phyloP scores from a whole-genome alignment of 1,140 invertebrate species.

The Drosophila ercepeae region DNA sequence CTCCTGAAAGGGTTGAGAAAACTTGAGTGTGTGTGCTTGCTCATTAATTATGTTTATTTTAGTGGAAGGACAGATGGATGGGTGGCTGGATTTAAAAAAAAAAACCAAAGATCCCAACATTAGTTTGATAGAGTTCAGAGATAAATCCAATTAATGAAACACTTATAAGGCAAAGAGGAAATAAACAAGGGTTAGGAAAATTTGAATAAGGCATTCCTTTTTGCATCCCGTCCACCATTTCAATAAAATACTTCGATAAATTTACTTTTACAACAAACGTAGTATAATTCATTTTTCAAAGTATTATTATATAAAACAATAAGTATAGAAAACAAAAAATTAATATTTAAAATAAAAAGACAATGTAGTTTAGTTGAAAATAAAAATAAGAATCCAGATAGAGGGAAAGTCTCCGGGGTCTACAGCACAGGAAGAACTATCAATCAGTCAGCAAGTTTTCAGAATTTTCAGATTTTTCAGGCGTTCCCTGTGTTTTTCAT shows the following conservation, averaged over 20 bases:
- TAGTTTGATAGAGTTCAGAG: constrained; percentile 9
- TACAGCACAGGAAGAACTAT: not conserved
- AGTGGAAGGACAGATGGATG: constrained; percentile 2
- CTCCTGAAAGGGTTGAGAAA: not conserved
- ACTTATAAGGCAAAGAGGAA: constrained; percentile 1
- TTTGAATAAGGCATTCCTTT: no score
- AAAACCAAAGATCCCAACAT: constrained; percentile 21
- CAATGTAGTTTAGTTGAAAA: no score
- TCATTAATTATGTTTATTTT: constrained; percentile 73
- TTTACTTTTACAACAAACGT: no score
- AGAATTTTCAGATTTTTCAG: not conserved
- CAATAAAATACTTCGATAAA: no score
- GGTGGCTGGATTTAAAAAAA: not conserved
- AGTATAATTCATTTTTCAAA: no score
- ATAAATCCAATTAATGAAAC: constrained; percentile 27
- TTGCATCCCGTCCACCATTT: no score
- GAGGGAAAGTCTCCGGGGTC: no score
- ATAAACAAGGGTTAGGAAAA: not conserved
- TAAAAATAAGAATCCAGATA: not conserved
- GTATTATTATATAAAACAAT: not conserved
- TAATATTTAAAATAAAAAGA: not conserved
- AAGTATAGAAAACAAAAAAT: not conserved
- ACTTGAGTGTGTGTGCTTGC: constrained; percentile 31
- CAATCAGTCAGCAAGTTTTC: constrained; percentile 19
- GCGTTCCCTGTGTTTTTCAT: not conserved